These are phyloP conservation scores for Ceuthmochares aereus DNA, from an alignment of 2,113 vertebrate species.

Conservation along the genomic window DNA sequence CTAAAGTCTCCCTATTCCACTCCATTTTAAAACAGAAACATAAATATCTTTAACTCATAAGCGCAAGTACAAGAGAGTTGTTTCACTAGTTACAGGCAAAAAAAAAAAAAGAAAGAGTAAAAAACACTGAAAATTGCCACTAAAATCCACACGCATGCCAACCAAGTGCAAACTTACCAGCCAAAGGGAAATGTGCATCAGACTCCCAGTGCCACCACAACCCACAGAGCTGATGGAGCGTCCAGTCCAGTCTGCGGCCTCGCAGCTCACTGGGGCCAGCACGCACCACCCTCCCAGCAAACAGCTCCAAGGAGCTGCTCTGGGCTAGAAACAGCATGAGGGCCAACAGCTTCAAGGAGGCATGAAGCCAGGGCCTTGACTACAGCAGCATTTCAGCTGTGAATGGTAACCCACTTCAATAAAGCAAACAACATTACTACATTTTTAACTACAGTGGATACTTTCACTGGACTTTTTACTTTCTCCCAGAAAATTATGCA, in stretches of 20 bases:
- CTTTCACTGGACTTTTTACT: background rate
- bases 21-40: background rate
- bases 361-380: background rate
- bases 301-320: background rate
- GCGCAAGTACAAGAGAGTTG: background rate
- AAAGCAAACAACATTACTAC: background rate
- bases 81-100: background rate
- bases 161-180: background rate
- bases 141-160: background rate
- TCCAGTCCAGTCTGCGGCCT: accelerated
- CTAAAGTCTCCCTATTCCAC: background rate
- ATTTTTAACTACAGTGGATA: background rate
- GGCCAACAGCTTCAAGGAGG: background rate
- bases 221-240: accelerated
- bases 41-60: background rate
- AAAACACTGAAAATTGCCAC: background rate
- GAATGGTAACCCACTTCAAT: background rate
- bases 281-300: background rate
- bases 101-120: background rate
- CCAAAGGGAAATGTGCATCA: background rate
- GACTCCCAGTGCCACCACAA: background rate
- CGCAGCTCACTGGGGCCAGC: background rate
- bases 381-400: background rate
- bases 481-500: background rate
- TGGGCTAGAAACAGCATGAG: background rate